These are phyloP conservation scores for Phoxinus dragarum DNA, from an alignment of 2,797 vertebrate species.

Conservation along the genomic window DNA sequence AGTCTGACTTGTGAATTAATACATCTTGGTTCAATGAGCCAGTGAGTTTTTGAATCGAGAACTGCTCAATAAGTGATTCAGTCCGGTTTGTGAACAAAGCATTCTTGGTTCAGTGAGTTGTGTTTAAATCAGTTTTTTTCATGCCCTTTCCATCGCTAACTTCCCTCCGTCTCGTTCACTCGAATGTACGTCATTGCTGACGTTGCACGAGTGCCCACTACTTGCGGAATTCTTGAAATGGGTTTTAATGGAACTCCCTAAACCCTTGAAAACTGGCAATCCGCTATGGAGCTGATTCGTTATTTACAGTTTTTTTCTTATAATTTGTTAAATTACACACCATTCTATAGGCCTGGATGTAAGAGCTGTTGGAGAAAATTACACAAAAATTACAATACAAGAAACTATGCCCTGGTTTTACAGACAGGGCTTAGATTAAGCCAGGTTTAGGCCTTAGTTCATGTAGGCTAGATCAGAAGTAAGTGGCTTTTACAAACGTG, in stretches of 20 bases:
- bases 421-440: too few relatives aligned
- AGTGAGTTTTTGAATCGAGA: neutral
- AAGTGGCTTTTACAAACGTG: too few relatives aligned
- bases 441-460: too few relatives aligned
- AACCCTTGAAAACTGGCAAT: neutral
- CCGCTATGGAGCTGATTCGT: too few relatives aligned
- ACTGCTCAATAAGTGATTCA: neutral
- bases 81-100: neutral
- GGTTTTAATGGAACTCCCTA: neutral
- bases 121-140: neutral
- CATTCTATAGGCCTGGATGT: too few relatives aligned
- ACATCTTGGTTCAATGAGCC: neutral
- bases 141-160: neutral
- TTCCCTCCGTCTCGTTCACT: neutral
- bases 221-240: neutral
- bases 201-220: neutral
- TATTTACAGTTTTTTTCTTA: too few relatives aligned
- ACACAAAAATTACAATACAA: too few relatives aligned
- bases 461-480: too few relatives aligned
- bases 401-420: too few relatives aligned
- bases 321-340: too few relatives aligned
- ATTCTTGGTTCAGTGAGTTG: neutral
- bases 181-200: too few relatives aligned
- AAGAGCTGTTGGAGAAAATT: too few relatives aligned
- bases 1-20: neutral